Base-by-base conservation (phyloP, 2,113 vertebrate genomes). In the Rhinolophus sinicus region DNA sequence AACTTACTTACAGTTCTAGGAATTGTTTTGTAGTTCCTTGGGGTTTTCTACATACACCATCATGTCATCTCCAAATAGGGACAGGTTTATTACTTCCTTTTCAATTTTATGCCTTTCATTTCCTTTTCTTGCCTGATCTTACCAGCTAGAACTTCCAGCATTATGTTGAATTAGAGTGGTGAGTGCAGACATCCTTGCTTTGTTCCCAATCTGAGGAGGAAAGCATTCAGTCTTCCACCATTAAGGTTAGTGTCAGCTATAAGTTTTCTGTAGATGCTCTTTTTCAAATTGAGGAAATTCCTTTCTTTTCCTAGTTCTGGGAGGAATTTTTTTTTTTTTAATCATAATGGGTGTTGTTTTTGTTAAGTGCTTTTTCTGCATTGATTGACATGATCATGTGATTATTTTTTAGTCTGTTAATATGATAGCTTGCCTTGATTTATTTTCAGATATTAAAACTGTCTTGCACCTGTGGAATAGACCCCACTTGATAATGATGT, bases 391-490 rank as follows among this genome's bases (percentile, higher is more conserved):
- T 56, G 40, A 94, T 82, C 30, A 58, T 85, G n/a, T 90, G 44
- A 76, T 65, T 81, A 50, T 65, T 94, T 44, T 92, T 97, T 86
- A 94, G 75, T 90, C 40, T 93, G 11, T 75, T 80, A 88, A n/a
- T 87, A 90, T 87, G 70, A 26, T 83, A 5, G 21, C 88, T 78
- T 81, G 50, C 33, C 81, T 12, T 33, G 60, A 83, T 62, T 95
- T 85, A 70, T 77, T 90, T 78, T 90, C 60, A 85, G 40, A 70
- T 58, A 76, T 24, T 69, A 40, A 84, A 94, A 94, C 58, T 75
- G 14, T 62, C 88, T 77, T 77, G 52, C 26, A 85, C 78, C 62
- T n/a, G 40, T 95, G 62, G 69, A 77, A 77, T 76, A 50, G 33
- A 65, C 60, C 11, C 81, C 81, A 62, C 26, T 85, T 88, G 54